Base-by-base conservation (phyloP, 2,888 invertebrate species). In the Drosophila robusta region DNA sequence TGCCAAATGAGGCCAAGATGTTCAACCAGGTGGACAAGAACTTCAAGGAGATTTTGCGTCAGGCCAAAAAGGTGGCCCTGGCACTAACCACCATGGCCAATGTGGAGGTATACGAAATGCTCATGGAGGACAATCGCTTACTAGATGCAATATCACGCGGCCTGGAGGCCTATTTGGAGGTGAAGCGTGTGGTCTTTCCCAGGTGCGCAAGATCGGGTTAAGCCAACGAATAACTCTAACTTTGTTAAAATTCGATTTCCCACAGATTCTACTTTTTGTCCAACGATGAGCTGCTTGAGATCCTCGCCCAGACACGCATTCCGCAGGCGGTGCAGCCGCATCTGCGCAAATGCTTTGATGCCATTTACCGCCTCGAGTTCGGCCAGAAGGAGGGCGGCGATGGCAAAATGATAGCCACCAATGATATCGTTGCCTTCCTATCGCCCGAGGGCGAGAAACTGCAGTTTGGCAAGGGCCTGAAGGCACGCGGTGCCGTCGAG, bases 301-400 rank as follows among this genome's bases (percentile, higher is more conserved):
- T 98, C 79, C 93, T 98, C 65, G 97, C 98, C 0, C 98, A 98
- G 94, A 97, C 97, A 0, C 93, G 96, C 78, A 97, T 98, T 91
- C 97, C 97, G 0, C 96, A 96, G 81, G 97, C 97, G 0, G 97
- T 98, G 0, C 98, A 98, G 90, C 97, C 97, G 9, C 97, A 98
- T 93, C 93, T 98, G 52, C 94, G 97, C 54, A 98, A 98, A 92
- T 98, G 97, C 87, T 98, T 98, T 90, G 97, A 97, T 90, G 96
- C 96, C 3, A 96, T 97, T 63, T 94, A 95, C 16, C 95, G 95
- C 70, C 91, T 97, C 39, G 96, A 97, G 90, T 97, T 97, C 83
- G 96, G 95, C 0, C 93, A 94, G 0, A 94, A 94, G 77, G 94
- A 94, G 86, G 94, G 94, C 65, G 91, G 93, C 26, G 92, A 93